These are phyloP conservation scores for Halisarca cf. caerulea DNA, from an alignment of 37 sponge, comb jelly and placozoan species.

Conservation along the genomic window DNA sequence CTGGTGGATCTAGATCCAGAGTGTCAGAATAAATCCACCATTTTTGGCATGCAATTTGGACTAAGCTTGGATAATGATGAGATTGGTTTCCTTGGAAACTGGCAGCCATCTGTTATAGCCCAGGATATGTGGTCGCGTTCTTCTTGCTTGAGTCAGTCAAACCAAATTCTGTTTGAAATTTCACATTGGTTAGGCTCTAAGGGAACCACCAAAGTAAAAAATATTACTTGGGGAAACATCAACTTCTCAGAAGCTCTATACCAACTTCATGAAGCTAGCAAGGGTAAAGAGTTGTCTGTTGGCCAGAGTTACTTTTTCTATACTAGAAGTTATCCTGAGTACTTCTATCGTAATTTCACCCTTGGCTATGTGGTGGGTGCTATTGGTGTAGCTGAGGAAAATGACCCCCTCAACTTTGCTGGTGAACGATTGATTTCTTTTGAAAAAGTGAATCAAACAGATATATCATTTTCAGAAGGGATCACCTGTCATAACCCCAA, in stretches of 20 bases:
- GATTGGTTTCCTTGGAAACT: constrained; percentile 16
- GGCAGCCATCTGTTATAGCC: background rate
- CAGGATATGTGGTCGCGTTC: background rate
- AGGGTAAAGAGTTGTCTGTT: too few species aligned
- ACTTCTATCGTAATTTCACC: background rate
- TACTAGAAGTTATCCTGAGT: too few species aligned
- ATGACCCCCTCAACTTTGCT: background rate
- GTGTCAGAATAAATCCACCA: background rate
- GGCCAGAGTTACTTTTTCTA: too few species aligned
- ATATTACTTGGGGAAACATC: too few species aligned
- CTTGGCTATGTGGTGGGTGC: constrained; percentile 29
- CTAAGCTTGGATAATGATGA: background rate
- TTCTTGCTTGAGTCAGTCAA: too few species aligned
- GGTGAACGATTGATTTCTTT: constrained; percentile 9
- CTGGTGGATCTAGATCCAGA: background rate
- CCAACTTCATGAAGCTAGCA: too few species aligned
- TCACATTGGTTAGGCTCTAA: too few species aligned
- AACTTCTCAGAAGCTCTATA: too few species aligned
- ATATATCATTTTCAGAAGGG: background rate
- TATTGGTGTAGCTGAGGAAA: constrained; percentile 10
- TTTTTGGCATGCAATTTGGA: background rate
- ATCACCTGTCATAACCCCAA: background rate
- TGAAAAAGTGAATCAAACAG: constrained; percentile 12
- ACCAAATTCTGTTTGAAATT: too few species aligned
- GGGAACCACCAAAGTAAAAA: too few species aligned